Percentiles rank a stretch among this genome's conserved stretches.
These are phyloP conservation scores for Glandiceps talaboti DNA, from an alignment of 53 echinoderm and acorn worm species.

Conservation along the genomic window DNA sequence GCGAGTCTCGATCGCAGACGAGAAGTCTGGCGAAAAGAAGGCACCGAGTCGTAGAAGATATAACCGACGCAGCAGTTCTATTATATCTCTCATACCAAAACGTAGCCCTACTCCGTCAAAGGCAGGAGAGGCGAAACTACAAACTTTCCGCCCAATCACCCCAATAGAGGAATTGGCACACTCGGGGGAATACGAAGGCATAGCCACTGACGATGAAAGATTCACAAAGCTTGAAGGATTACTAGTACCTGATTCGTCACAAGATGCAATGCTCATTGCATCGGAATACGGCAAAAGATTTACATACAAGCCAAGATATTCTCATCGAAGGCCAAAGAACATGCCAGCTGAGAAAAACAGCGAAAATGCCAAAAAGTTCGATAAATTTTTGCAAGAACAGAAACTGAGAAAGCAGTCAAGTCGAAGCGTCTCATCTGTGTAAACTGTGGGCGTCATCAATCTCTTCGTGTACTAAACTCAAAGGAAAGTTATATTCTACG, in stretches of 20 bases:
- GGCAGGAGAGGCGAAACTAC: background rate
- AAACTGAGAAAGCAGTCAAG: background rate
- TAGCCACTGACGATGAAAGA: constrained; percentile 24
- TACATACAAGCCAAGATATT: background rate
- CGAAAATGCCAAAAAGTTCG: background rate
- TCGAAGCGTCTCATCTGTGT: background rate
- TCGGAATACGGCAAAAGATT: background rate
- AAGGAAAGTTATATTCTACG: no score
- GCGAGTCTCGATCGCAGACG: background rate
- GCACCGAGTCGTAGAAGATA: background rate
- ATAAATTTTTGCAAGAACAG: background rate
- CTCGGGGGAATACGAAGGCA: constrained; percentile 30
- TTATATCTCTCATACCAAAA: background rate
- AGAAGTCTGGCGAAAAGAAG: background rate
- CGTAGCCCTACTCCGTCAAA: background rate
- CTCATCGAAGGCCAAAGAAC: background rate
- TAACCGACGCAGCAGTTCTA: background rate
- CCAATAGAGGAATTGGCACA: constrained; percentile 12
- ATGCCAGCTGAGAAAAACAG: background rate
- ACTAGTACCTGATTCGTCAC: background rate
- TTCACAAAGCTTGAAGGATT: background rate
- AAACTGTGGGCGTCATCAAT: no score
- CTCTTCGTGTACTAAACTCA: no score
- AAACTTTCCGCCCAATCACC: background rate
- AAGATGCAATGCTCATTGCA: background rate